phyloP scores from a whole-genome alignment of 1,140 invertebrate genomes.

The Macrobrachium nipponense region DNA sequence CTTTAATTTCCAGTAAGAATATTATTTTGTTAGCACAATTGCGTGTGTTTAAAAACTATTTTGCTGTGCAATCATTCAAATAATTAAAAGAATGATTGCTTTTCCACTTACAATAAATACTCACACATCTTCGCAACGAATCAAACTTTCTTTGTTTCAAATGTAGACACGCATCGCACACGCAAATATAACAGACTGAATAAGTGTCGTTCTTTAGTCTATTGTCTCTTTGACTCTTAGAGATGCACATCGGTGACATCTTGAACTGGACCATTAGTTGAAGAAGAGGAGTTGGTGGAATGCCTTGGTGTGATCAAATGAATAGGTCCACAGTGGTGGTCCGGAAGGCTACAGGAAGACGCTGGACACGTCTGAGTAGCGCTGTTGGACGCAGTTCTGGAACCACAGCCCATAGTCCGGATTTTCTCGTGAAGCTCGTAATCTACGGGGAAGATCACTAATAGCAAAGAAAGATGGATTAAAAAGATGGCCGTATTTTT shows the following conservation, averaged over 20 bases:
- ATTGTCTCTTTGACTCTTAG: neutral
- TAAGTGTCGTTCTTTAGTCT: too few species aligned
- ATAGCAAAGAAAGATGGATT: neutral
- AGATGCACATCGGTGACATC: conserved; percentile 39
- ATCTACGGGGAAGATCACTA: conserved; percentile 25
- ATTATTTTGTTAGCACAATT: too few species aligned
- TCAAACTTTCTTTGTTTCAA: too few species aligned
- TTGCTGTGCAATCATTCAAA: too few species aligned
- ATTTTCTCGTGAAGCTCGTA: conserved; percentile 48
- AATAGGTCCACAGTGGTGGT: conserved; percentile 10
- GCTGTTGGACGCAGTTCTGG: neutral
- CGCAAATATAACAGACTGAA: too few species aligned
- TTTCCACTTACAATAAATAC: too few species aligned
- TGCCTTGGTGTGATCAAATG: conserved; percentile 63
- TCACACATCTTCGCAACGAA: too few species aligned
- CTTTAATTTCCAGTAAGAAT: too few species aligned
- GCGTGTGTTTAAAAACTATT: too few species aligned
- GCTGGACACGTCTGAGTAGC: conserved; percentile 32
- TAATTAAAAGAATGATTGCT: too few species aligned
- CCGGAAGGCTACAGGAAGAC: conserved; percentile 24
- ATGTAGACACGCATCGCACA: too few species aligned
- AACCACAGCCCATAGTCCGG: neutral
- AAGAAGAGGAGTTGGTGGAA: neutral
- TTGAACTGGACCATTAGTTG: conserved; percentile 32
- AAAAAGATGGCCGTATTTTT: neutral